A percentile compares a stretch with the other conserved stretches of the same genome.
These are phyloP conservation scores for Phragmatobia fuliginosa DNA, from an alignment of 2,888 invertebrate species.

Conservation along the genomic window DNA sequence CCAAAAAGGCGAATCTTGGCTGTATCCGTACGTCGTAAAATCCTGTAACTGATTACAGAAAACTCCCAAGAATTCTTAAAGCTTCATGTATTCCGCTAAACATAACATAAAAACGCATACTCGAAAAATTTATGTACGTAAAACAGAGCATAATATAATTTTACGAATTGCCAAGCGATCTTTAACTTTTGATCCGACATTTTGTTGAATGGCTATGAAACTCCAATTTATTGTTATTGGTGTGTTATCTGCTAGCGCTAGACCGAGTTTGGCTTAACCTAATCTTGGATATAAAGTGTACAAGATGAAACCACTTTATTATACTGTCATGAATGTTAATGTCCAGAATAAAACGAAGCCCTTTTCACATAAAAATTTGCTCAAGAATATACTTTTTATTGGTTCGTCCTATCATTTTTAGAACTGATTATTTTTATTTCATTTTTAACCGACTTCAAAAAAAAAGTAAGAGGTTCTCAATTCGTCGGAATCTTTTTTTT, in stretches of 20 bases:
- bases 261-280: slow-evolving; percentile 10
- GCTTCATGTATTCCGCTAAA: neutral
- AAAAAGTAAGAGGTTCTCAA: too few species aligned
- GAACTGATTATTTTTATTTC: neutral
- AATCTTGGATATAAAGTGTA: slow-evolving; percentile 20
- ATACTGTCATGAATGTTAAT: slow-evolving; percentile 15
- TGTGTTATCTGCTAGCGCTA: slow-evolving; percentile 22
- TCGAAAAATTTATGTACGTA: neutral
- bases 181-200: slow-evolving; percentile 24
- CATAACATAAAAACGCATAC: neutral
- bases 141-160: slow-evolving; percentile 16
- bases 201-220: slow-evolving; percentile 22
- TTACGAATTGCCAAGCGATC: slow-evolving; percentile 34
- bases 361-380: neutral
- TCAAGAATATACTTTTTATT: neutral
- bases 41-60: neutral
- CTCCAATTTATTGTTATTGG: slow-evolving; percentile 25
- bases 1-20: neutral
- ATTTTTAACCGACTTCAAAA: too few species aligned
- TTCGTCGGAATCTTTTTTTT: too few species aligned
- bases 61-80: neutral
- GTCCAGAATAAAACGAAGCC: neutral
- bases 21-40: neutral
- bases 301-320: slow-evolving; percentile 5
- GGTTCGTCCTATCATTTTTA: neutral